A percentile compares a stretch with the other conserved stretches of the same genome.
Conservation (phyloP, 2,113 vertebrate genomes). For the Globicephala melas region DNA sequence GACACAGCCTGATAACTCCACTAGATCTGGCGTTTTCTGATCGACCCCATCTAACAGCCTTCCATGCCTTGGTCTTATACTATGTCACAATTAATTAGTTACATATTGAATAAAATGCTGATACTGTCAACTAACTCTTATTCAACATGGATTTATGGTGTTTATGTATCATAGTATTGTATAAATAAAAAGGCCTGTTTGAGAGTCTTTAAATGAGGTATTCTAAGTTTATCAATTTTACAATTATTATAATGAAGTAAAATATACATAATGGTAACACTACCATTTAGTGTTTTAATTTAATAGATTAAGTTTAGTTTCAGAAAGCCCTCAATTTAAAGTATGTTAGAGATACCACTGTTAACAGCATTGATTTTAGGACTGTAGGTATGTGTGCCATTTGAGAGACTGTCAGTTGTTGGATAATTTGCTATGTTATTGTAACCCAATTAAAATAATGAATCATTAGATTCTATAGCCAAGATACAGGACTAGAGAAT, state of each 20-base stretch:
- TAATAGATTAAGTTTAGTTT: background rate
- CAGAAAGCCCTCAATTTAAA: conserved; percentile 1
- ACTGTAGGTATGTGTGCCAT: background rate
- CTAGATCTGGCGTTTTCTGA: background rate
- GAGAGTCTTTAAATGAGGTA: background rate
- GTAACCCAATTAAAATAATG: conserved; percentile 64
- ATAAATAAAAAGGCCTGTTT: background rate
- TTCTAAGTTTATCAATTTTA: background rate
- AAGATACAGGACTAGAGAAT: background rate
- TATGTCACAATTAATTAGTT: background rate
- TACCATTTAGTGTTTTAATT: background rate
- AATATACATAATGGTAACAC: background rate
- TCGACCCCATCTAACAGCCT: background rate
- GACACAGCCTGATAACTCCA: background rate
- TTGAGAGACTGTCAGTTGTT: conserved; percentile 45
- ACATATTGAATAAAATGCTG: background rate
- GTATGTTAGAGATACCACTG: background rate
- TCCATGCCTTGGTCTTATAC: background rate
- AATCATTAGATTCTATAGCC: conserved; percentile 45
- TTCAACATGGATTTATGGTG: background rate
- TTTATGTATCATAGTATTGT: background rate
- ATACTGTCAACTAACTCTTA: background rate
- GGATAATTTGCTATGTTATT: conserved; percentile 47
- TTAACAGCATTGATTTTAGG: conserved; percentile 18
- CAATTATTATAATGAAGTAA: background rate